Percentiles rank a stretch among this genome's conserved stretches.
Conservation (phyloP, 2,797 vertebrate species). For the Enteromius thamalakanensis region DNA sequence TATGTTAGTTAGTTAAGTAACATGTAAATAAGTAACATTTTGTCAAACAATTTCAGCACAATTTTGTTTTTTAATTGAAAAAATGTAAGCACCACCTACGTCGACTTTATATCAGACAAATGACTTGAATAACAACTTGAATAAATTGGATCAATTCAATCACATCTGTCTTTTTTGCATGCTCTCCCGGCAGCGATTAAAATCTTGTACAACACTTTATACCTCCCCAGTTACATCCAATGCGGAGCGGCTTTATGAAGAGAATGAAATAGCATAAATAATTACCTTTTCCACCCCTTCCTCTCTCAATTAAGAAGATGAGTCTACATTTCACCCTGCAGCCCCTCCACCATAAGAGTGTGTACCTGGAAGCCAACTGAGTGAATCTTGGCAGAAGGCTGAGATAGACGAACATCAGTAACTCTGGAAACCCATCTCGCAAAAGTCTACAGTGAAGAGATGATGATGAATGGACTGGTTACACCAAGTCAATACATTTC, state of each 20-base stretch:
- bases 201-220: conserved; percentile 14
- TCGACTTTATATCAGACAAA: neutral
- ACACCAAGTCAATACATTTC: conserved; percentile 55
- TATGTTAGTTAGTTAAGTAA: too few relatives aligned
- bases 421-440: conserved; percentile 36
- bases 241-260: conserved; percentile 42
- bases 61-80: too few relatives aligned
- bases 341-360: conserved; percentile 13
- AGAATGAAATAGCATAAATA: conserved; percentile 53
- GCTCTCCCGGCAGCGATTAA: conserved; percentile 11
- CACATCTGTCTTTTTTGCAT: conserved; percentile 7
- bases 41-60: neutral
- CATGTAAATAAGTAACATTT: neutral
- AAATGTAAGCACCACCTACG: neutral
- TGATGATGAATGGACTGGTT: conserved; percentile 38
- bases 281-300: conserved; percentile 49
- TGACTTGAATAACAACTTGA: neutral
- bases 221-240: conserved; percentile 18
- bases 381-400: conserved; percentile 12
- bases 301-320: conserved; percentile 61
- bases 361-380: conserved; percentile 17
- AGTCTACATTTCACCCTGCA: conserved; percentile 41
- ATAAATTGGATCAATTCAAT: neutral
- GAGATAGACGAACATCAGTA: conserved; percentile 34
- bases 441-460: neutral